Conservation (phyloP, 53 echinoderm and acorn worm species). For the Echinometra lucunter region DNA sequence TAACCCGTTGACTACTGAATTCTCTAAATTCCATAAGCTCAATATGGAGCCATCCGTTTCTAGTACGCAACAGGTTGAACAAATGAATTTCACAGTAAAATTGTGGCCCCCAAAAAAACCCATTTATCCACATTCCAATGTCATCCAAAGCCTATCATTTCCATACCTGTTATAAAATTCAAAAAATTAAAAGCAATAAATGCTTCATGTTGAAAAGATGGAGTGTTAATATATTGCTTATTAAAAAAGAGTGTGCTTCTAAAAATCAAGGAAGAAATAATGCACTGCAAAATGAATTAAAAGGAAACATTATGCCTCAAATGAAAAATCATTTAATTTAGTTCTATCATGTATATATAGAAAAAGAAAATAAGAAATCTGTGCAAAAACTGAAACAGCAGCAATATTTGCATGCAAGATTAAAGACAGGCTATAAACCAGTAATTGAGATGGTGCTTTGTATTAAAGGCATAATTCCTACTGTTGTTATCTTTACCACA, state of each 20-base stretch:
- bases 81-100: not conserved
- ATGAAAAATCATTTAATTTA: not conserved
- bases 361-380: not conserved
- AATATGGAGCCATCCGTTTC: too few relatives aligned
- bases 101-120: not conserved
- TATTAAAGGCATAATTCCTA: not conserved
- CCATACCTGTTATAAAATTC: not conserved
- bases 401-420: not conserved
- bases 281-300: slow-evolving; percentile 6
- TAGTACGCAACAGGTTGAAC: too few relatives aligned
- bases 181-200: not conserved
- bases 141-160: not conserved
- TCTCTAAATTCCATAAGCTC: too few relatives aligned
- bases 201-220: not conserved
- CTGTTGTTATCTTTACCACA: not conserved
- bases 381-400: not conserved
- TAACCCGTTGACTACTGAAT: too few relatives aligned
- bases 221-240: not conserved
- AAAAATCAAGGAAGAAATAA: not conserved
- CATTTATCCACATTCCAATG: too few relatives aligned
- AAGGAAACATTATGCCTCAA: not conserved
- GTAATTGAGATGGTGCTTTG: not conserved
- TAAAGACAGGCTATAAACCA: not conserved
- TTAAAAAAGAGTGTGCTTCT: too few relatives aligned
- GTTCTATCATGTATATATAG: not conserved